phyloP scores from a whole-genome alignment of 2,113 vertebrate genomes.

The Neolamprologus kungweensis region DNA sequence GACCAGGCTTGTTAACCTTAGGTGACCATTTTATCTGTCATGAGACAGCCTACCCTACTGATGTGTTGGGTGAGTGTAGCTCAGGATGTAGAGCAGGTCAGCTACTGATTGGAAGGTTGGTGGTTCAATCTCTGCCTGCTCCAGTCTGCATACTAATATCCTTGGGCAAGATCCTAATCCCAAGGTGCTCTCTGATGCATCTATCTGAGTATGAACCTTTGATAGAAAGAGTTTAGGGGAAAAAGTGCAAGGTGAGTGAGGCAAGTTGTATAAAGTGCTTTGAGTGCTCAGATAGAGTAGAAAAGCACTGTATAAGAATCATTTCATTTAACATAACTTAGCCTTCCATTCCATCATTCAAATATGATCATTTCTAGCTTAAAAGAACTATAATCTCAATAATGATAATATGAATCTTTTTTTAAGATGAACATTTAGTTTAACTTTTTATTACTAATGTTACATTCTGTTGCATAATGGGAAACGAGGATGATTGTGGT shows the following conservation, averaged over 20 bases:
- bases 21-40: background rate
- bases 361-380: background rate
- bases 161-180: background rate
- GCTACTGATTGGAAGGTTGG: background rate
- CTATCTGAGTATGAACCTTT: background rate
- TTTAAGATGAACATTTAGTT: background rate
- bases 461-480: background rate
- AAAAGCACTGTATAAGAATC: background rate
- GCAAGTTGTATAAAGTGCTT: background rate
- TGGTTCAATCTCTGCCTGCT: background rate
- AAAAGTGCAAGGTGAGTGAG: background rate
- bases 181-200: background rate
- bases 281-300: background rate
- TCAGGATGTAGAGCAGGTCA: background rate
- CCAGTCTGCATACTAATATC: background rate
- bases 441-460: background rate
- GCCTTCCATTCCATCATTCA: background rate
- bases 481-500: background rate
- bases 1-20: background rate
- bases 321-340: background rate
- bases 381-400: background rate
- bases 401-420: background rate
- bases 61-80: background rate
- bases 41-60: background rate
- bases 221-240: fast-evolving